phyloP scores from a whole-genome alignment of 2,113 vertebrate genomes.

The Nibea albiflora region DNA sequence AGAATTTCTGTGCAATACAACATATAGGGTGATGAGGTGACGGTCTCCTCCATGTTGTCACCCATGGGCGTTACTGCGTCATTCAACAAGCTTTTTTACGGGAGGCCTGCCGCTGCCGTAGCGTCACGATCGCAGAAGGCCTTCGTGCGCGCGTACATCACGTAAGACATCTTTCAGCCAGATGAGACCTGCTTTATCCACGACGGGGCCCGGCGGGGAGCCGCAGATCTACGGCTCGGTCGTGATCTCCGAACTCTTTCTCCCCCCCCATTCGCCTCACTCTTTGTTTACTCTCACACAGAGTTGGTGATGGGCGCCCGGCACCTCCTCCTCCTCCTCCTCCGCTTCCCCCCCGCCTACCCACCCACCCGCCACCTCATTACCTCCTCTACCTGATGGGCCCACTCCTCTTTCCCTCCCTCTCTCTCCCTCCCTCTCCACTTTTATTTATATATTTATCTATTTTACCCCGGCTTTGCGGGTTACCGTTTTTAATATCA shows the following conservation, averaged over 20 bases:
- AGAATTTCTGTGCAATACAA: not conserved
- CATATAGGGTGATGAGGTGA: too few species aligned
- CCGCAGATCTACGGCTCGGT: conserved; percentile 54
- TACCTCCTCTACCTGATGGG: conserved; percentile 80
- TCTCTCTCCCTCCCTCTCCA: conserved; percentile 25
- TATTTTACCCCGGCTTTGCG: conserved; percentile 89
- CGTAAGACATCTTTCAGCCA: conserved; percentile 28
- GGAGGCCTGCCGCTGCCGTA: not conserved
- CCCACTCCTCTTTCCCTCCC: conserved; percentile 41
- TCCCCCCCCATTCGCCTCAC: conserved; percentile 50
- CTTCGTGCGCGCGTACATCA: not conserved
- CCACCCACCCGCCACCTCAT: conserved; percentile 73
- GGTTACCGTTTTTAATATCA: conserved; percentile 98
- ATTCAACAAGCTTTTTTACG: too few species aligned
- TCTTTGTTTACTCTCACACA: conserved; percentile 84
- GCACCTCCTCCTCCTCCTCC: conserved; percentile 43
- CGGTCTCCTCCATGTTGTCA: too few species aligned
- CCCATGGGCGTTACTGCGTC: not conserved
- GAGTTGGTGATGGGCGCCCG: conserved; percentile 74
- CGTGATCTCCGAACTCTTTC: conserved; percentile 67
- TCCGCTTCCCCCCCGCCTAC: conserved; percentile 42
- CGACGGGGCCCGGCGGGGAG: conserved; percentile 37
- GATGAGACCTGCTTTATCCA: conserved; percentile 47
- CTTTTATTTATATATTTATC: conserved; percentile 79
- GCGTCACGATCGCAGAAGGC: not conserved